phyloP scores from a whole-genome alignment of 2,113 vertebrate species.

The Crypturellus undulatus region DNA sequence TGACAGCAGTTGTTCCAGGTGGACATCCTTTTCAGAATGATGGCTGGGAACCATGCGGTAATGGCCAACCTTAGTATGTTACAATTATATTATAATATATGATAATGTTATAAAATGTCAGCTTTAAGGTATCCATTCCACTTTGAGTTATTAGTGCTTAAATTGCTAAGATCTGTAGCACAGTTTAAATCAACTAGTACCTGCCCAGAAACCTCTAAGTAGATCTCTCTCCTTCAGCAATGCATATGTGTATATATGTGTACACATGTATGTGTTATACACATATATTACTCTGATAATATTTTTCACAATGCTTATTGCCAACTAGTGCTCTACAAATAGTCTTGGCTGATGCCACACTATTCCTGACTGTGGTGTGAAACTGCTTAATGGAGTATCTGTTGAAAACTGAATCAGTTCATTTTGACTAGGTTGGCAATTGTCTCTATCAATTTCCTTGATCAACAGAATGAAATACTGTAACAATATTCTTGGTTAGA shows the following conservation, averaged over 20 bases:
- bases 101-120: neutral
- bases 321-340: neutral
- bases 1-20: neutral
- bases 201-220: neutral
- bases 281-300: neutral
- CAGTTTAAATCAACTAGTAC: neutral
- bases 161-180: neutral
- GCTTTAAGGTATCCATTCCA: neutral
- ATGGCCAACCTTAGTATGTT: neutral
- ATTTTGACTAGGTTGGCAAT: no score
- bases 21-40: neutral
- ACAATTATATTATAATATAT: neutral
- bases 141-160: neutral
- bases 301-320: neutral
- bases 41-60: neutral
- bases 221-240: neutral
- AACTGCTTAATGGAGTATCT: no score
- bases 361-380: no score
- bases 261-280: no score
- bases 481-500: no score
- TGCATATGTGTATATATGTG: no score
- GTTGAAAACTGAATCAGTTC: no score
- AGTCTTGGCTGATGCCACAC: neutral
- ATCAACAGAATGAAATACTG: no score
- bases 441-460: no score